These are phyloP conservation scores for Saccopteryx bilineata DNA, from an alignment of 2,113 vertebrate species.

Conservation along the genomic window DNA sequence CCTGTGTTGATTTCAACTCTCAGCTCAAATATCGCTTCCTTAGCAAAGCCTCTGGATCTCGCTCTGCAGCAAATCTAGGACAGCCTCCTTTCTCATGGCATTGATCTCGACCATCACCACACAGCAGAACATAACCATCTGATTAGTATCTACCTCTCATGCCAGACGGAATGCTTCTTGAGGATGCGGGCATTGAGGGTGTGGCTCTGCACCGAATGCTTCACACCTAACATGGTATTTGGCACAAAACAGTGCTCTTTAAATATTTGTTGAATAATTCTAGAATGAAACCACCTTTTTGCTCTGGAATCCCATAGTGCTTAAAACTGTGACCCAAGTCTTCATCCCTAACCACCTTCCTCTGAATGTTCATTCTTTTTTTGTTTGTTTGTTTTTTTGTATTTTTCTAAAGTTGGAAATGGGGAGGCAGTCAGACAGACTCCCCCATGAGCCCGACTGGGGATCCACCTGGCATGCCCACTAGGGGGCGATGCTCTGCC, in stretches of 20 bases:
- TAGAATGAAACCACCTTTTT: too few relatives aligned
- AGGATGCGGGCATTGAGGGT: background rate
- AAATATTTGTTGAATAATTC: background rate
- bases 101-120: background rate
- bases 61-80: background rate
- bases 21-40: background rate
- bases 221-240: background rate
- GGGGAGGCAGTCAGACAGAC: too few relatives aligned
- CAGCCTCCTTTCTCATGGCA: rapidly evolving
- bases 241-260: background rate
- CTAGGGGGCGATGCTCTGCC: too few relatives aligned
- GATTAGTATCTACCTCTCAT: background rate
- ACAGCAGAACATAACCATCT: background rate
- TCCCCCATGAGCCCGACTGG: too few relatives aligned
- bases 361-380: background rate
- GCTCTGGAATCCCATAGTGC: background rate
- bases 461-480: too few relatives aligned
- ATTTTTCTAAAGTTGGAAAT: too few relatives aligned
- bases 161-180: background rate
- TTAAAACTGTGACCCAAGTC: background rate
- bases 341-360: background rate
- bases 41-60: background rate
- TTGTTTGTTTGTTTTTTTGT: too few relatives aligned
- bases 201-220: background rate
- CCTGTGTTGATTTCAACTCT: background rate